Percentiles rank a stretch among this genome's conserved stretches.
These are phyloP conservation scores for Drosophila emarginata DNA, from an alignment of 2,888 invertebrate genomes.

Conservation along the genomic window DNA sequence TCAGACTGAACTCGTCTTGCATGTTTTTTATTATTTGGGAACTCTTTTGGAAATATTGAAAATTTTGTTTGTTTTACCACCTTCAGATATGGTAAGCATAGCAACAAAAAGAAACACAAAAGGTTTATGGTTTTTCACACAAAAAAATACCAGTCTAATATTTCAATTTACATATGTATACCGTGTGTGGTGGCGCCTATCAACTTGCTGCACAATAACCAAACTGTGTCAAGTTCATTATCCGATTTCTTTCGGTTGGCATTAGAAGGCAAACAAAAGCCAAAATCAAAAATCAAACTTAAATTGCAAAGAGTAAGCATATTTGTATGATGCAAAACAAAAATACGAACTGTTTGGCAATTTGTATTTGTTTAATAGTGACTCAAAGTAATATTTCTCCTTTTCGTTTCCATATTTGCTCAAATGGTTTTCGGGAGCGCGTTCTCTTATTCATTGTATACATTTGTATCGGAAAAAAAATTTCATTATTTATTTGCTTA, in stretches of 20 bases:
- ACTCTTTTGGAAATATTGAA: background rate
- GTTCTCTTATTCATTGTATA: slow-evolving; percentile 9
- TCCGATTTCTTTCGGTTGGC: background rate
- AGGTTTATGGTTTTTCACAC: background rate
- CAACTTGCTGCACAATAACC: slow-evolving; percentile 7
- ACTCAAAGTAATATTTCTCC: background rate
- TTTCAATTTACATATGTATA: background rate
- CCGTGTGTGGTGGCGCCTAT: background rate
- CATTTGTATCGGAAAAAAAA: slow-evolving; percentile 29
- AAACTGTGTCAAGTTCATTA: slow-evolving; percentile 66
- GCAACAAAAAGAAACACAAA: background rate
- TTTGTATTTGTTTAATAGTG: background rate
- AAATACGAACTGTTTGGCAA: background rate
- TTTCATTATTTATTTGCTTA: slow-evolving; percentile 45
- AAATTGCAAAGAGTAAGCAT: slow-evolving; percentile 13
- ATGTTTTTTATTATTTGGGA: background rate
- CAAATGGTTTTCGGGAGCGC: background rate
- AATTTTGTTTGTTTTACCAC: background rate
- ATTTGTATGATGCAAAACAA: background rate
- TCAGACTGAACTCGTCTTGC: background rate
- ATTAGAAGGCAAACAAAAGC: background rate
- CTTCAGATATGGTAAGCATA: background rate
- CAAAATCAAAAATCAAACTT: background rate
- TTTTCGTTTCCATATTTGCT: background rate
- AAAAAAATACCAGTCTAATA: background rate